A percentile compares a stretch with the other conserved stretches of the same genome.
Evolutionary conservation across 2,797 vertebrate species (phyloP).

Genomic region (Arvicola amphibius): DNA sequence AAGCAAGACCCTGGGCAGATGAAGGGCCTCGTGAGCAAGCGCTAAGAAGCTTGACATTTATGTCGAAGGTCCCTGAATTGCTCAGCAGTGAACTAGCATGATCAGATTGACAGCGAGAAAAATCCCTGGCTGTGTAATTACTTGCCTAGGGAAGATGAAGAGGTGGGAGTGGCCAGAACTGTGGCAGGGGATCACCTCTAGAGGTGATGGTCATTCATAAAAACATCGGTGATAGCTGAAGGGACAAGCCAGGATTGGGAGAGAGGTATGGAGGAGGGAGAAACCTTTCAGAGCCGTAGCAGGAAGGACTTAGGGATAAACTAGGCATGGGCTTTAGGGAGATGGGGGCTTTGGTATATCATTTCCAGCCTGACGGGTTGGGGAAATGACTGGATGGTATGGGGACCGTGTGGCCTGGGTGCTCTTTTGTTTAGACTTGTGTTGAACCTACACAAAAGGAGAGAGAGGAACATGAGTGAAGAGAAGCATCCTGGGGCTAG

Average conservation of each 20-base stretch:
- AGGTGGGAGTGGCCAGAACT: background rate
- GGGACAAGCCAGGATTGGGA: background rate
- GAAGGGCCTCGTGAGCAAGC: background rate
- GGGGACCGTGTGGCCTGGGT: background rate
- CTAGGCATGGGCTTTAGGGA: background rate
- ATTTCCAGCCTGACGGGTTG: background rate
- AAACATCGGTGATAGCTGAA: background rate
- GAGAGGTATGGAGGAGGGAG: background rate
- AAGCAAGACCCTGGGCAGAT: background rate
- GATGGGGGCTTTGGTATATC: too few species aligned
- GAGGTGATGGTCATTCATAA: background rate
- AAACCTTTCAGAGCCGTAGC: background rate
- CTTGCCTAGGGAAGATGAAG: background rate
- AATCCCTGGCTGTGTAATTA: background rate
- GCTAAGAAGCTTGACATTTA: background rate
- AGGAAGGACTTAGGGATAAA: background rate
- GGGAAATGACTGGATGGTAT: background rate
- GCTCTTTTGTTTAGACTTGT: background rate
- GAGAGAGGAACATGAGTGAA: background rate
- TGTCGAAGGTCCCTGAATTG: background rate
- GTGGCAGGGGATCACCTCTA: background rate
- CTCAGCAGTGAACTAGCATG: background rate
- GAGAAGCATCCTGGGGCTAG: background rate
- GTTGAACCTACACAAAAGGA: background rate
- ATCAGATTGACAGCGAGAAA: background rate